phyloP scores from a whole-genome alignment of 2,797 vertebrate species.

The Poecilia picta region DNA sequence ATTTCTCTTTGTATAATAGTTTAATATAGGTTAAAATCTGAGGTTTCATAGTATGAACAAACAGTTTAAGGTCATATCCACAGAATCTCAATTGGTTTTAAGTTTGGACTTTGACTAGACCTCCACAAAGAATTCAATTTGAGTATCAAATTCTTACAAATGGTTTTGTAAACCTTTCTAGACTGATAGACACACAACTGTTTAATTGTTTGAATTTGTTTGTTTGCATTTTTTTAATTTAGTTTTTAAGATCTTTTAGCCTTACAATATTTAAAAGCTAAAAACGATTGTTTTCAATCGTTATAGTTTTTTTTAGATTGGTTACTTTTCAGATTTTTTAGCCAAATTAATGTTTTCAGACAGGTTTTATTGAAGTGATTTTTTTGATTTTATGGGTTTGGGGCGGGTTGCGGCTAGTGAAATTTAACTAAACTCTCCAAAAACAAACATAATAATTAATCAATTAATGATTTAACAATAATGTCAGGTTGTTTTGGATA shows the following conservation, averaged over 20 bases:
- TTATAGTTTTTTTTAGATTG: neutral
- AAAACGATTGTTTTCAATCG: neutral
- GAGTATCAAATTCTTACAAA: neutral
- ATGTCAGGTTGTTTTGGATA: neutral
- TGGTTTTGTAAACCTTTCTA: neutral
- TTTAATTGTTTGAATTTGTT: neutral
- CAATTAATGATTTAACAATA: neutral
- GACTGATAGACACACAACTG: neutral
- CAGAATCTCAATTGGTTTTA: neutral
- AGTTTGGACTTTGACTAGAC: neutral
- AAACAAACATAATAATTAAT: neutral
- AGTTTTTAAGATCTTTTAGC: neutral
- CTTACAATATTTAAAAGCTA: neutral
- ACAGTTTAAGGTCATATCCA: neutral
- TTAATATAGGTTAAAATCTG: neutral
- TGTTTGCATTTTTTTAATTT: neutral
- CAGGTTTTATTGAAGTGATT: neutral
- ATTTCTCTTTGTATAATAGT: neutral
- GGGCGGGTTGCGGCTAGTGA: neutral
- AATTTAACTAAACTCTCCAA: neutral
- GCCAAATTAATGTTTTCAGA: neutral
- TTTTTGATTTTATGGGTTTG: neutral
- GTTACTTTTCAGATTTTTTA: neutral
- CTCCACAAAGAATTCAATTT: neutral
- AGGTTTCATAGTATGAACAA: neutral